phyloP scores from a whole-genome alignment of 2,113 vertebrate species.

The Trogon surrucura region DNA sequence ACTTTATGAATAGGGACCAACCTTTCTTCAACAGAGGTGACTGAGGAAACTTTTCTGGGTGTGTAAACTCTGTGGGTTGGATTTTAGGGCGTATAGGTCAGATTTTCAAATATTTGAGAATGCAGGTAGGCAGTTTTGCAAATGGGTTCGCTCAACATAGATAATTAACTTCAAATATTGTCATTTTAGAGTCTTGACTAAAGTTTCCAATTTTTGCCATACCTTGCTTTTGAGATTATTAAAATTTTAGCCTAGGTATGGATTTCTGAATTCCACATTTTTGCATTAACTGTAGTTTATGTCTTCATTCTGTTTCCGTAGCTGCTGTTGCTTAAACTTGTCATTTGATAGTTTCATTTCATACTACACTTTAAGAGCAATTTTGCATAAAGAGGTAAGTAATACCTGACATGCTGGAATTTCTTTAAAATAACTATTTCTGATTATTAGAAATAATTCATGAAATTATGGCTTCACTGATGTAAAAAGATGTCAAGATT shows the following conservation, averaged over 20 bases:
- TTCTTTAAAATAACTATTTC: neutral
- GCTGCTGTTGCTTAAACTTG: neutral
- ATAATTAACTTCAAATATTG: neutral
- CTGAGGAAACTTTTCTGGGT: neutral
- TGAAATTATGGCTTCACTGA: neutral
- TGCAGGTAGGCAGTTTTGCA: neutral
- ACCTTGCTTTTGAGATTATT: neutral
- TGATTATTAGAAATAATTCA: neutral
- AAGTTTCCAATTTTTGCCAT: neutral
- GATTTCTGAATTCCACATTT: neutral
- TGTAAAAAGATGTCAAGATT: neutral
- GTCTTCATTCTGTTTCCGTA: neutral
- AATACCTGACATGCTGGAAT: neutral
- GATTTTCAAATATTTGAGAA: neutral
- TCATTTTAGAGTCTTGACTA: neutral
- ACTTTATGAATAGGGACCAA: neutral
- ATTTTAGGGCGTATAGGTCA: neutral
- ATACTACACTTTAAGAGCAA: neutral
- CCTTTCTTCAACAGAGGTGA: neutral
- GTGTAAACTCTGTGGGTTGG: rapidly evolving
- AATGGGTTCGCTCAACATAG: neutral
- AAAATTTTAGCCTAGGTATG: neutral
- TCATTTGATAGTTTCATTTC: neutral
- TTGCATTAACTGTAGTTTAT: neutral
- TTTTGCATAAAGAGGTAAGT: neutral